Base-by-base conservation (phyloP, 2,797 vertebrate genomes). In the Onychomys arenicola region DNA sequence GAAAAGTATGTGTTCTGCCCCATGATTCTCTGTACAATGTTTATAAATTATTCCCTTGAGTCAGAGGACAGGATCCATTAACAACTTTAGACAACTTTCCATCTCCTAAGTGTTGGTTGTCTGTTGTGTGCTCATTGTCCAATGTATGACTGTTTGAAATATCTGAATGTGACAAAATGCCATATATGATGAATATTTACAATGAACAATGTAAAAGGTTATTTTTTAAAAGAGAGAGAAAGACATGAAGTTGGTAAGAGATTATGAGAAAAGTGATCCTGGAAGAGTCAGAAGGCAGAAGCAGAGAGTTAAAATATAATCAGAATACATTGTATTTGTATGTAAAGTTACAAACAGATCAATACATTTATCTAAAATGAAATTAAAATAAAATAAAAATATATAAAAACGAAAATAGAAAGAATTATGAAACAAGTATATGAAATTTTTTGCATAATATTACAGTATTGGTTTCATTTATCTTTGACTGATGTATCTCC, bases 41-140 rank as follows among this genome's bases (percentile, higher is more conserved):
- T 90, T 85, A 27, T n/a, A 90, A 87, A 73, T 67, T 96, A 52
- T 84, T n/a, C 32, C 88, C 17, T 71, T 81, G 10, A 93, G n/a
- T 57, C 32, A 87, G 8, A 37, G 1, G 34, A 65, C 10, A 93
- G 25, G n/a, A 43, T 76, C 90, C 37, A 75, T 78, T 92, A 96
- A 49, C 32, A 92, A 88, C 49, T 8, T 87, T 9, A n/a, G 29
- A 52, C 59, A 93, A 71, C 29, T 78, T 40, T 85, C 43, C 16
- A 65, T 61, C 95, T 90, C 55, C 89, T 94, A 77, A 91, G 78
- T 94, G 29, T 17, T 71, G 59, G 37, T 40, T 61, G 23, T 63
- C 14, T 37, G 52, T 7, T 88, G 11, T 57, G 52, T 14, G 10
- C 29, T 73, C 17, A 43, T 1, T 40, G 1, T 57, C 25, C 25